phyloP scores from a whole-genome alignment of 2,113 vertebrate species.

The Eptesicus fuscus region DNA sequence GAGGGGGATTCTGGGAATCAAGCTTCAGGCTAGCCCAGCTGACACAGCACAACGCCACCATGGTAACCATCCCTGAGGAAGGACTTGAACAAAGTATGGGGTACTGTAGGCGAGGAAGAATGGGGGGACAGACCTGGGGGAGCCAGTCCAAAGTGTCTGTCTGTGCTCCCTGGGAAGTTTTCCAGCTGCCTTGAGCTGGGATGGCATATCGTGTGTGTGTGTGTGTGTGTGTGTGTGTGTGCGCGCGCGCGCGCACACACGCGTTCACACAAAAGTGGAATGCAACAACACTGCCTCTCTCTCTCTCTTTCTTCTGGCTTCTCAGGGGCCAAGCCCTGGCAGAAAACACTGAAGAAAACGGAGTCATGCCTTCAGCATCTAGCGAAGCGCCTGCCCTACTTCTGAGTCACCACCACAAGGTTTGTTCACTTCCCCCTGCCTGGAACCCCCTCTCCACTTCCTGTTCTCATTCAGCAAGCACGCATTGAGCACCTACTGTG shows the following conservation, averaged over 20 bases:
- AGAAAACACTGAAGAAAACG: slow-evolving; percentile 5
- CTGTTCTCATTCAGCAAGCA: background rate
- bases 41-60: background rate
- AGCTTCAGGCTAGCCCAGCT: background rate
- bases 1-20: background rate
- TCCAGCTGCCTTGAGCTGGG: background rate
- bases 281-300: too few species aligned
- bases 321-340: background rate
- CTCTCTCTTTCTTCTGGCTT: background rate
- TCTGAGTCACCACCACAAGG: background rate
- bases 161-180: background rate
- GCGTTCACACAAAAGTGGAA: background rate
- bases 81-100: background rate
- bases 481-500: background rate
- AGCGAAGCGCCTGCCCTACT: background rate
- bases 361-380: slow-evolving; percentile 7
- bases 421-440: slow-evolving; percentile 12
- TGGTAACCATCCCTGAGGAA: background rate
- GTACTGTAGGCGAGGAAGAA: background rate
- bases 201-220: background rate
- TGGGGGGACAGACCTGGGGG: background rate
- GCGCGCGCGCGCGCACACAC: too few species aligned
- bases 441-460: background rate
- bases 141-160: background rate
- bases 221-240: background rate